Base-by-base conservation (phyloP, 1,140 invertebrate species). In the Popillia japonica region DNA sequence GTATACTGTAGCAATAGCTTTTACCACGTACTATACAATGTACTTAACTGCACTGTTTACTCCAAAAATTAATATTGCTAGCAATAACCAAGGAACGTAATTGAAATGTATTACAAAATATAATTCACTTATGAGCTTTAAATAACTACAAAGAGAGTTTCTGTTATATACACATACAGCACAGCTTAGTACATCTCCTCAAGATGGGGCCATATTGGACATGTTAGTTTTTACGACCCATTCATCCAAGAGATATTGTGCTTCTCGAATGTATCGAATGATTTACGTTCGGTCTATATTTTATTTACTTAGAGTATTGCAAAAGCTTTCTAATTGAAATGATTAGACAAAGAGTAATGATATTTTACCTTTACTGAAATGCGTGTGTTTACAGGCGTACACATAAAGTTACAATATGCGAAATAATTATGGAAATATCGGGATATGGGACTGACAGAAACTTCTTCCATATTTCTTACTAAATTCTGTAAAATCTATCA, bases 181-280 rank as follows among this genome's bases (percentile, higher is more conserved):
- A 22, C 8, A 34, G 27, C 61, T 9, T 2, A 34, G 61, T 27
- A 68, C 17, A 55, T 7, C n/a, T 68, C 61, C 22, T 68, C 8
- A 68, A 68, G 61, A 68, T 68, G 61, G 22, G 23, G 61, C 61
- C 61, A 68, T 68, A 68, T 68, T 68, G 61, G 61, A 68, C 22
- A 14, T 68, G 61, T 68, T 27, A 68, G 22, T 68, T 68, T 68
- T 68, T 68, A 68, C 61, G 61, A 68, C 17, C 61, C 27, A 27
- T 68, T 14, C 61, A 22, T 6, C 14, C 27, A 27, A 14, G 22
- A 34, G 22, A 68, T 34, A 68, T 23, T 14, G 3, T 10, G 61
- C 61, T 68, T n/a, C 61, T 34, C 22, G 27, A 68, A 68, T 34
- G 27, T 68, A 68, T 11, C 27, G 27, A 68, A 68, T 68, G 61